A percentile compares a stretch with the other conserved stretches of the same genome.
Evolutionary conservation across 2,888 invertebrate species (phyloP).

Genomic region (Lamellibrachia columna): DNA sequence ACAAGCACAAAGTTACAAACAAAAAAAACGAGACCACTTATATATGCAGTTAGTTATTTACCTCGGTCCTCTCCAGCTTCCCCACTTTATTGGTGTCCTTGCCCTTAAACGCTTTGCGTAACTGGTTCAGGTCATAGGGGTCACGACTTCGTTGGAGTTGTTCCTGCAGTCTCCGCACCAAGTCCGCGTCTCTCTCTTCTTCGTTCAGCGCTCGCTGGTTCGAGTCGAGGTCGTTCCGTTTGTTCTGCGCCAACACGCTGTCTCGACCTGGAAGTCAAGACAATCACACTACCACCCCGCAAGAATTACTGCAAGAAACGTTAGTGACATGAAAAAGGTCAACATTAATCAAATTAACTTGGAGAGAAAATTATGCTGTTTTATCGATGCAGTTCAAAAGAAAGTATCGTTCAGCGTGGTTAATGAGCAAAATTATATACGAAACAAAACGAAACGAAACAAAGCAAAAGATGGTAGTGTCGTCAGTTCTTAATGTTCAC

Average conservation of each 20-base stretch:
- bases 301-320: background rate
- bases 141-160: conserved; percentile 50
- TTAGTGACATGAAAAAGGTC: background rate
- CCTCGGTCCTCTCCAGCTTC: conserved; percentile 43
- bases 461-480: background rate
- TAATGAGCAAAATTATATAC: background rate
- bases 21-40: too few relatives aligned
- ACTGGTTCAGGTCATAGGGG: conserved; percentile 50
- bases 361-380: background rate
- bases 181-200: conserved; percentile 57
- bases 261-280: conserved; percentile 52
- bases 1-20: too few relatives aligned
- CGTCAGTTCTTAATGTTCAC: background rate
- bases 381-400: background rate
- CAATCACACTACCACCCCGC: background rate
- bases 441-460: background rate
- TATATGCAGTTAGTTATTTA: conserved; percentile 26
- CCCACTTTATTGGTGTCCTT: conserved; percentile 51
- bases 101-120: conserved; percentile 47
- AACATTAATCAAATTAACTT: background rate
- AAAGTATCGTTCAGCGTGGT: background rate
- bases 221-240: conserved; percentile 48
- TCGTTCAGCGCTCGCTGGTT: conserved; percentile 42
- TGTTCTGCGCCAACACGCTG: conserved; percentile 57
- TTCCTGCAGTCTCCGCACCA: conserved; percentile 53